A percentile compares a stretch with the other conserved stretches of the same genome.
Conservation (phyloP, 2,113 vertebrate genomes). For the Eleginops maclovinus region DNA sequence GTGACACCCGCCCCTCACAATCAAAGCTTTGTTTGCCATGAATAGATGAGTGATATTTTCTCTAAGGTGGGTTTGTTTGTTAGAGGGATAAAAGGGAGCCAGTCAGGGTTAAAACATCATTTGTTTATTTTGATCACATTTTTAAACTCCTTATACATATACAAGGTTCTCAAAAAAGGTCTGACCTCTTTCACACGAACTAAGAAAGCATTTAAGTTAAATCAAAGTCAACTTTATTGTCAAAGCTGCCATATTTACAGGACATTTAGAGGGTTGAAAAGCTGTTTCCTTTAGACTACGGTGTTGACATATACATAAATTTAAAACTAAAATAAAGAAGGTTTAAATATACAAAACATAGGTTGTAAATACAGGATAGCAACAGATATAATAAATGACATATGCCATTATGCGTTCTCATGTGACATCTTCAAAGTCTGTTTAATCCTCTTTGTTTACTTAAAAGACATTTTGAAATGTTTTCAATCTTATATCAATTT, state of each 20-base stretch:
- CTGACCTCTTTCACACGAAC: background rate
- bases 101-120: background rate
- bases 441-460: background rate
- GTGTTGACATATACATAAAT: no score
- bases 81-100: background rate
- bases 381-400: no score
- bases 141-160: background rate
- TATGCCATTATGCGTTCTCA: no score
- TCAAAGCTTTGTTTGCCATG: background rate
- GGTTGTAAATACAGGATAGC: no score
- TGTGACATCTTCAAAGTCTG: no score
- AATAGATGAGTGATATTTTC: background rate
- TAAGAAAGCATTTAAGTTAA: background rate
- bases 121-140: background rate
- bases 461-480: background rate
- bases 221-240: no score
- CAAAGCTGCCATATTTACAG: no score
- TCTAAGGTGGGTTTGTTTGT: background rate
- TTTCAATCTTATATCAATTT: background rate
- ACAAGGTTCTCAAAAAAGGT: background rate
- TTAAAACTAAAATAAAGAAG: no score
- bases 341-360: no score
- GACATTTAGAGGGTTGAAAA: no score
- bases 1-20: slow-evolving; percentile 47
- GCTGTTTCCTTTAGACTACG: no score